Evolutionary conservation across 1,140 invertebrate species (phyloP).

Genomic region (Cydia amplana): DNA sequence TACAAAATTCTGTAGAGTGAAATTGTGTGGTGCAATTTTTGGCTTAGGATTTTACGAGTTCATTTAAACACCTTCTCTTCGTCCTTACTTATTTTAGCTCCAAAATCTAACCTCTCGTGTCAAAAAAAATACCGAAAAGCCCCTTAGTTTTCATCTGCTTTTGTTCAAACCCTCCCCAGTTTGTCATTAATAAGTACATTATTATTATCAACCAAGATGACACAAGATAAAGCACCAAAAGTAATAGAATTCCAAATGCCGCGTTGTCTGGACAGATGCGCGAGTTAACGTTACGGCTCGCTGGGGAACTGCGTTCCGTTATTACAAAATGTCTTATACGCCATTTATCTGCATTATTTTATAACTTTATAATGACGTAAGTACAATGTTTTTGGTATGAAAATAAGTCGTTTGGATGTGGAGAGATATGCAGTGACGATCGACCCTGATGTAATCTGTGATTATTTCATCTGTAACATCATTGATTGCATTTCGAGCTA

Average conservation of each 20-base stretch:
- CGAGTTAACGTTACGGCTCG: slow-evolving; percentile 1
- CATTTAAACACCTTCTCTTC: too few species aligned
- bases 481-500: background rate
- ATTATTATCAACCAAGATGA: slow-evolving; percentile 14
- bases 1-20: too few species aligned
- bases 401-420: background rate
- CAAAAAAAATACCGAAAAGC: too few species aligned
- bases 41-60: too few species aligned
- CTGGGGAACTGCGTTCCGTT: background rate
- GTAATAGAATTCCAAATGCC: slow-evolving; percentile 13
- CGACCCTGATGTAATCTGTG: background rate
- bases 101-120: too few species aligned
- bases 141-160: background rate
- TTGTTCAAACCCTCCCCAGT: slow-evolving; percentile 38
- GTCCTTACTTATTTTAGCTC: too few species aligned
- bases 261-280: slow-evolving; percentile 5
- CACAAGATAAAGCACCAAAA: slow-evolving; percentile 9
- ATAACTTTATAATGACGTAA: background rate
- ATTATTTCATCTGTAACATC: background rate
- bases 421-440: background rate
- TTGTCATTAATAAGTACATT: slow-evolving; percentile 66
- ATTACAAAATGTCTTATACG: background rate
- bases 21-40: too few species aligned
- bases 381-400: background rate
- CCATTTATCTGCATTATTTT: background rate